A percentile compares a stretch with the other conserved stretches of the same genome.
Conservation (phyloP, 2,888 invertebrate genomes). For the Campoplex capitator region DNA sequence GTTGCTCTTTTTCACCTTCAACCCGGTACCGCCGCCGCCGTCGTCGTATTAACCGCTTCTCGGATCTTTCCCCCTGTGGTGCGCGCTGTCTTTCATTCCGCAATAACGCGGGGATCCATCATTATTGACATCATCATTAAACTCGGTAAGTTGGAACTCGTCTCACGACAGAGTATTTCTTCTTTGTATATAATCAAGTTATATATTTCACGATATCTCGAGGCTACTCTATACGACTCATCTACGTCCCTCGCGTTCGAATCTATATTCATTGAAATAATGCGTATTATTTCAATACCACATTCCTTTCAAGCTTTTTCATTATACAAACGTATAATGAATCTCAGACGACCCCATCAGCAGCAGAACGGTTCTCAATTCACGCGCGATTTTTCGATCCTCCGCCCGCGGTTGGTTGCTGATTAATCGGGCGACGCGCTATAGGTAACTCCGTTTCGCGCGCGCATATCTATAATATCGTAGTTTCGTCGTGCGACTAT, state of each 20-base stretch:
- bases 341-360: no score
- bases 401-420: constrained; percentile 2
- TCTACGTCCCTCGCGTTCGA: not conserved
- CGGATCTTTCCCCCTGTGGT: no score
- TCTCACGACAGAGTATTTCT: not conserved
- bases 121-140: not conserved
- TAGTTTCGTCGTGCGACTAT: no score
- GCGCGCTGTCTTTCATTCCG: not conserved
- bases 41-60: not conserved
- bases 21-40: not conserved
- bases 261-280: not conserved
- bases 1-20: not conserved
- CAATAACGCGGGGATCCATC: not conserved
- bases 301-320: not conserved
- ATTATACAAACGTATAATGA: not conserved
- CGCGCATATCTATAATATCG: no score
- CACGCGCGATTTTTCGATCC: not conserved
- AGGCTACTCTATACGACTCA: no score
- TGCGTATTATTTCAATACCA: not conserved
- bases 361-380: no score
- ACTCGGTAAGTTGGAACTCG: not conserved
- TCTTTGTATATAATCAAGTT: not conserved
- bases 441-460: no score
- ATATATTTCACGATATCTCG: not conserved
- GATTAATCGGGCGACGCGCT: not conserved